phyloP scores from a whole-genome alignment of 2,113 vertebrate species.

The Hydrochoerus hydrochaeris region DNA sequence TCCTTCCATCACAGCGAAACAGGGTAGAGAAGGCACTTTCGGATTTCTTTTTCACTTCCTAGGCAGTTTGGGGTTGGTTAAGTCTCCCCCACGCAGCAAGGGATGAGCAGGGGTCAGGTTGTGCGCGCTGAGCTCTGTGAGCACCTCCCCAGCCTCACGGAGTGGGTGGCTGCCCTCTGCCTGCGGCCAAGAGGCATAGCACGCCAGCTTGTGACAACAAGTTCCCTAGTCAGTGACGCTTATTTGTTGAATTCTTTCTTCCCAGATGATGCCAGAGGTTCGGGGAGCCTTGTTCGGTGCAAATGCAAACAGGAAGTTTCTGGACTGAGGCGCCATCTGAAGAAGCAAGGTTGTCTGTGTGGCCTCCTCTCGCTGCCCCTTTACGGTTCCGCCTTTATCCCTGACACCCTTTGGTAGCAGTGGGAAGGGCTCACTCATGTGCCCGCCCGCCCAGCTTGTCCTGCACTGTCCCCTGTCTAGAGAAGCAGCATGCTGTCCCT shows the following conservation, averaged over 20 bases:
- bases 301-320: constrained; percentile 96
- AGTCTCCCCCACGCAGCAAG: not conserved
- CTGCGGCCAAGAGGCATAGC: too few relatives aligned
- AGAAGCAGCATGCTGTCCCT: too few relatives aligned
- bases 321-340: constrained; percentile 88
- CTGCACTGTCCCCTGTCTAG: not conserved
- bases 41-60: not conserved
- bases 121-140: not conserved
- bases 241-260: constrained; percentile 17
- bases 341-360: constrained; percentile 2
- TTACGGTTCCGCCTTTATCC: constrained; percentile 74
- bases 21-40: not conserved
- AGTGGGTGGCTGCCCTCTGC: not conserved
- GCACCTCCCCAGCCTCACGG: not conserved
- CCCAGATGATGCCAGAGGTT: constrained; percentile 98
- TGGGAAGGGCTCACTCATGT: constrained; percentile 64
- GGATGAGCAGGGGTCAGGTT: not conserved
- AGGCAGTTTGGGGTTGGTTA: not conserved
- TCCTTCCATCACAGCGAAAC: fast-evolving
- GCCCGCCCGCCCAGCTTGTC: constrained; percentile 38
- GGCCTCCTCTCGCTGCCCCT: constrained; percentile 56
- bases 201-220: too few relatives aligned
- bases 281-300: constrained; percentile 93
- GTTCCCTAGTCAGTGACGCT: fast-evolving
- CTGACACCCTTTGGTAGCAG: constrained; percentile 73